phyloP scores from a whole-genome alignment of 2,888 invertebrate species.

The Reticulitermes lucifugus region DNA sequence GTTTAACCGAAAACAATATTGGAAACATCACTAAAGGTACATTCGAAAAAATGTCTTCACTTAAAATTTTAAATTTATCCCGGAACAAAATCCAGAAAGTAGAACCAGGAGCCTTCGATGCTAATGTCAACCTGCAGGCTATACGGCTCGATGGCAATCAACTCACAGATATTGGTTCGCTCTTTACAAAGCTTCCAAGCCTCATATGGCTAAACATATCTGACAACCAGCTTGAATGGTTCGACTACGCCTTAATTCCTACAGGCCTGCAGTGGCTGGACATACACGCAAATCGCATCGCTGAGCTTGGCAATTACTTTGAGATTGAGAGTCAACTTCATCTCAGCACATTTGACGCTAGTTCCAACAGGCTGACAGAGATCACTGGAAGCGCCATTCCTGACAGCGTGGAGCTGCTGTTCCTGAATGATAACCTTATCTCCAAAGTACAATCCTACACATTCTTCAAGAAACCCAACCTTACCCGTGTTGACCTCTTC shows the following conservation, averaged over 20 bases:
- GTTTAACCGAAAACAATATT: conserved; percentile 87
- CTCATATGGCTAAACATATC: conserved; percentile 89
- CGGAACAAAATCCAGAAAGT: conserved; percentile 85
- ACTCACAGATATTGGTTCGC: conserved; percentile 80
- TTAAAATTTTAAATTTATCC: conserved; percentile 86
- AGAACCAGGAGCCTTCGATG: conserved; percentile 82
- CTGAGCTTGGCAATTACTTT: conserved; percentile 85
- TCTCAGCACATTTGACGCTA: conserved; percentile 84
- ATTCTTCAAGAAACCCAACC: conserved; percentile 87
- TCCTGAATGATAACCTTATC: conserved; percentile 84
- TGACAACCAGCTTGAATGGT: conserved; percentile 84
- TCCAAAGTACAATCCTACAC: conserved; percentile 87
- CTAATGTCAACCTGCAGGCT: conserved; percentile 81
- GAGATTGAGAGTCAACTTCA: conserved; percentile 85
- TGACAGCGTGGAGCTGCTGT: conserved; percentile 82
- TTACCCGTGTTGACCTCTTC: conserved; percentile 84
- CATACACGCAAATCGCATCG: conserved; percentile 85
- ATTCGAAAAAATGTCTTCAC: conserved; percentile 80
- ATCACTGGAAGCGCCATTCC: conserved; percentile 86
- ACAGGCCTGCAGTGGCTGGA: conserved; percentile 87
- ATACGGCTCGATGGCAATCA: conserved; percentile 86
- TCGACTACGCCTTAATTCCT: conserved; percentile 88
- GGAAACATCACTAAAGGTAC: conserved; percentile 83
- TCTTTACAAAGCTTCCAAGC: conserved; percentile 84
- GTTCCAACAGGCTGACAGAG: conserved; percentile 83